These are phyloP conservation scores for Pseudorhombus dupliciocellatus DNA, from an alignment of 2,113 vertebrate species.

Conservation along the genomic window DNA sequence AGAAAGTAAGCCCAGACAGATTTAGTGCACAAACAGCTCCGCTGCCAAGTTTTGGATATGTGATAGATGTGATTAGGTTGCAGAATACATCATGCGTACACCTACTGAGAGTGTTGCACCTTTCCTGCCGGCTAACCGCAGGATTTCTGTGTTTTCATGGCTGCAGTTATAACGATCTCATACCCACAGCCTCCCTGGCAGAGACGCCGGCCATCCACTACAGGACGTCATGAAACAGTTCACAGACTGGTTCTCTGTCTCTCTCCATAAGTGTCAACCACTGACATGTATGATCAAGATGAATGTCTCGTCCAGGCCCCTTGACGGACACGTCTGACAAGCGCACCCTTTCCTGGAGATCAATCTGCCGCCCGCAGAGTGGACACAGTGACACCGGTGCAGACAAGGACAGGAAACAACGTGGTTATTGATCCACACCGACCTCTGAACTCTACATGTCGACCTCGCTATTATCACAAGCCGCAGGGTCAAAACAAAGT, in stretches of 20 bases:
- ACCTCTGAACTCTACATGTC: conserved; percentile 37
- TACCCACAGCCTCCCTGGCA: conserved; percentile 1
- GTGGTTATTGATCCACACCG: conserved; percentile 35
- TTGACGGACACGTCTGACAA: conserved; percentile 57
- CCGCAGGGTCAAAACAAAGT: neutral
- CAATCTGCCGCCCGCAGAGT: conserved; percentile 49
- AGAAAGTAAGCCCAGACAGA: conserved; percentile 27
- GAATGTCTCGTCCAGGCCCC: conserved; percentile 51
- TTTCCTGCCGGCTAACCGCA: conserved; percentile 20
- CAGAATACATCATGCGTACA: conserved; percentile 31
- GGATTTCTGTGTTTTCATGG: conserved; percentile 39
- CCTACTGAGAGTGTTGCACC: conserved; percentile 28
- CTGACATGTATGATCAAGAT: conserved; percentile 52
- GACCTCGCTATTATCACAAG: conserved; percentile 32
- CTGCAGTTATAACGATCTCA: conserved; percentile 23
- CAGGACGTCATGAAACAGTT: conserved; percentile 35
- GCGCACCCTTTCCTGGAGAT: conserved; percentile 43
- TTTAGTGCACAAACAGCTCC: conserved; percentile 39
- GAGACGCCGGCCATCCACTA: conserved; percentile 35
- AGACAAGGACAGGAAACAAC: conserved; percentile 17
- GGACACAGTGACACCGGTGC: neutral
- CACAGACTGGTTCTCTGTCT: conserved; percentile 12
- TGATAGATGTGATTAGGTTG: conserved; percentile 36
- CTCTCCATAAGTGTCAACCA: conserved; percentile 31
- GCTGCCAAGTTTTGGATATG: conserved; percentile 28